Evolutionary conservation across 2,113 vertebrate species (phyloP), one percentile per base, ranked within the genome.

Genomic region (Podarcis muralis): DNA sequence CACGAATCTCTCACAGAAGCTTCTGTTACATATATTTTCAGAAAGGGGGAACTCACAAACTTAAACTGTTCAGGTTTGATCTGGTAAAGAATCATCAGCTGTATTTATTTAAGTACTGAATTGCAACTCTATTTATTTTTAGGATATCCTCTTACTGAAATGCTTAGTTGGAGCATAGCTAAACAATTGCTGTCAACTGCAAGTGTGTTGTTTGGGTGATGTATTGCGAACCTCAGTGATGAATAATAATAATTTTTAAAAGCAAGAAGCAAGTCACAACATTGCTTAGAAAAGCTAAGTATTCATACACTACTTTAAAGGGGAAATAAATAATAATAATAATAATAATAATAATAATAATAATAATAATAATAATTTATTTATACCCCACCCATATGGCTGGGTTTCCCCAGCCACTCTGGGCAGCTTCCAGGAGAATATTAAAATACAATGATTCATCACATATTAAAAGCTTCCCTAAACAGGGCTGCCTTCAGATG

Each of bases 21-120:
- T 20, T 91, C n/a, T 79, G 75, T 15, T 76, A 84, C 88, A 40
- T 18, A n/a, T 77, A 30, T 37, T 86, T 93, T 87, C 90, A 30
- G 2, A 83, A 30, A 71, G 1, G 15, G n/a, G n/a, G 53, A 32
- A 48, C 3, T 59, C 5, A 59, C 15, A 59, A n/a, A n/a, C 8
- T 48, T 78, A n/a, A 78, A 35, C 16, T 66, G n/a, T 25, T 12
- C 3, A 25, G 13, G 25, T 32, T 11, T 65, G 62, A 75, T 32
- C 11, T 74, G 16, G 32, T 81, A 78, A 48, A 62, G 37, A 59
- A 59, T 59, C 23, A 62, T 37, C 12, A 83, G 48, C 1, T 35
- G 9, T 69, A 62, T 62, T 81, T 81, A 65, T 81, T 81, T 40
- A 83, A 37, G 35, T 68, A 43, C 3, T 40, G 68, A 16, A 43